Base-by-base conservation (phyloP, 2,797 vertebrate species). In the Etheostoma nigrum region DNA sequence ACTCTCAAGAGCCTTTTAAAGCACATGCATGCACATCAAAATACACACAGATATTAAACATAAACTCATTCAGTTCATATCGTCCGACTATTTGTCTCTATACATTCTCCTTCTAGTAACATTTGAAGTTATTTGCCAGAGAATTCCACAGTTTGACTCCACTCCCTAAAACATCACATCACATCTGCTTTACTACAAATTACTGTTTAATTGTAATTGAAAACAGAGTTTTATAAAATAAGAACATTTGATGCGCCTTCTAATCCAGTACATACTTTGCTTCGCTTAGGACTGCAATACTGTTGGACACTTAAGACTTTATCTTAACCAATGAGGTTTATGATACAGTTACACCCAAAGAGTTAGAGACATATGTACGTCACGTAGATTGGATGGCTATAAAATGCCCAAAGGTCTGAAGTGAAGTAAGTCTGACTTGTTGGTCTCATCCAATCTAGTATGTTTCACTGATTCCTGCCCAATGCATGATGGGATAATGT, bases 401-500 rank as follows among this genome's bases (percentile, higher is more conserved):
- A n/a, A 55, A 74, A 54, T 45, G 11, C 10, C 48, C 10, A 44
- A 42, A 54, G 40, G 15, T 59, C 18, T 57, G 27, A 51, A 18
- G 13, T 40, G 2, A 44, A 42, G 0, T 8, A 15, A 57, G 1
- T 58, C 1, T 21, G 48, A 48, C 10, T 61, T 42, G 18, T 52
- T 33, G n/a, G 0, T 52, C 4, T 27, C 5, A 36, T 4, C 9
- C 16, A 5, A 0, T 45, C 2, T 40, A 1, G 36, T 30, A 18
- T 63, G 9, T 48, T 49, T 55, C 4, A 60, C 27, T 54, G 48
- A 27, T 49, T 25, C 58, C 52, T 27, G 0, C 33, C 12, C 36
- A 72, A 1, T 40, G 19, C 62, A 18, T 49, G 1, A 30, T 58
- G 58, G 45, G 16, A 53, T 25, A 21, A 42, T 27, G 14, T 9